phyloP scores from a whole-genome alignment of 2,113 vertebrate genomes.

The Notiomystis cincta region DNA sequence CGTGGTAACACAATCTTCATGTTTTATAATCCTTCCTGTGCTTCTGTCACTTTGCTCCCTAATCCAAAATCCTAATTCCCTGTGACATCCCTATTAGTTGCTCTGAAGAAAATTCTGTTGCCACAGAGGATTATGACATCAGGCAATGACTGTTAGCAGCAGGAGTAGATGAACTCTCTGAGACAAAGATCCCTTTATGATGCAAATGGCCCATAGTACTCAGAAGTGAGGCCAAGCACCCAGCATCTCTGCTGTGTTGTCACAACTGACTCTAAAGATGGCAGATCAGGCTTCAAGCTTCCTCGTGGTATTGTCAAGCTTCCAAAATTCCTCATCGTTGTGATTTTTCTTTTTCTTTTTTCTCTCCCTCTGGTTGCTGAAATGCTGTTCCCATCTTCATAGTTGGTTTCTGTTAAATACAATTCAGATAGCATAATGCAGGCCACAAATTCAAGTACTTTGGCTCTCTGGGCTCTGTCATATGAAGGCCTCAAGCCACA shows the following conservation, averaged over 20 bases:
- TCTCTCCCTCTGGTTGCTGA: neutral
- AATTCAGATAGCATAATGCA: neutral
- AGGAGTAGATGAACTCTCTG: neutral
- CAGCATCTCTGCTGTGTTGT: neutral
- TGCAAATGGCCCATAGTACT: neutral
- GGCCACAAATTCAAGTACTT: neutral
- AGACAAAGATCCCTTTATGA: conserved; percentile 6
- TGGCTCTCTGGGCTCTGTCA: neutral
- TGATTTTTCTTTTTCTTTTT: accelerated
- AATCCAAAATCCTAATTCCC: conserved; percentile 44
- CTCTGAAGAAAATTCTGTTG: conserved; percentile 22
- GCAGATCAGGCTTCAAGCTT: neutral
- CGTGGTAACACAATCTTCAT: neutral
- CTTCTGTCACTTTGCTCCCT: neutral
- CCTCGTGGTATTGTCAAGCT: neutral
- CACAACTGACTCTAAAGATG: neutral
- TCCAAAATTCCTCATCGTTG: neutral
- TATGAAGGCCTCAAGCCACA: neutral
- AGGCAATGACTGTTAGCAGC: neutral
- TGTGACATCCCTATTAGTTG: conserved; percentile 29
- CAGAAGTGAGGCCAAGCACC: neutral
- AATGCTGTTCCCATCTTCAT: neutral
- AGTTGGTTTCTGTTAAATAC: neutral
- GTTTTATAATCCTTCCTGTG: conserved; percentile 1
- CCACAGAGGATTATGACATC: conserved; percentile 27